Evolutionary conservation across 2,888 invertebrate genomes (phyloP), one percentile per base, ranked within the genome.

Genomic region (Alsophila aescularia): DNA sequence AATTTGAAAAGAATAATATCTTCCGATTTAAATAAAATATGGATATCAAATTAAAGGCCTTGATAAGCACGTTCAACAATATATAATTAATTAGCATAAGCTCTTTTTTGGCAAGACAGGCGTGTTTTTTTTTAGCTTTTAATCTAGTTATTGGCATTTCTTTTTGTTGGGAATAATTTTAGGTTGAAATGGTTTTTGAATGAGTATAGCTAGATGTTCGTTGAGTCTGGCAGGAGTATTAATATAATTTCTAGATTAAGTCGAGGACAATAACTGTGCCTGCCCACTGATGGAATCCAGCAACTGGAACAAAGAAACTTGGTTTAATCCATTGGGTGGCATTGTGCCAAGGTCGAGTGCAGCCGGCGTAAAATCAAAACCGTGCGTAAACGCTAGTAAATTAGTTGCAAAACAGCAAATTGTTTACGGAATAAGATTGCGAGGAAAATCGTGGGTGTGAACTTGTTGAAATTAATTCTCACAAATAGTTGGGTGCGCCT

Each of bases 281-380:
- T 9, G 35, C 7, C 12, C 6, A 31, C 12, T 14, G 15, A 3
- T 12, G 21, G 13, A 16, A 36, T 15, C 21, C n/a, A 43, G 8
- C 31, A 40, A 52, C 8, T 18, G 21, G 47, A 53, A 27, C 42
- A 45, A 60, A 44, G 31, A 45, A 48, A 44, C 29, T 14, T 10
- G 41, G 37, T 12, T 27, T 50, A 36, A 37, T 35, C 32, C 39
- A 47, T 39, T 36, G 50, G 45, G 36, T 48, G 18, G 41, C 31
- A n/a, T 2, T 29, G 52, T 51, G 31, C 24, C 83, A 85, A 87
- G 83, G 85, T 76, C 76, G 69, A 44, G 58, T 53, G 69, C 70
- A 61, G 63, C 64, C 64, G 66, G 58, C 64, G 71, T 69, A 67
- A 69, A 75, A 69, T 73, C 62, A 66, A 66, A 74, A 64, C 75